phyloP scores from a whole-genome alignment of 2,888 invertebrate species.

The Sphinx pinastri region DNA sequence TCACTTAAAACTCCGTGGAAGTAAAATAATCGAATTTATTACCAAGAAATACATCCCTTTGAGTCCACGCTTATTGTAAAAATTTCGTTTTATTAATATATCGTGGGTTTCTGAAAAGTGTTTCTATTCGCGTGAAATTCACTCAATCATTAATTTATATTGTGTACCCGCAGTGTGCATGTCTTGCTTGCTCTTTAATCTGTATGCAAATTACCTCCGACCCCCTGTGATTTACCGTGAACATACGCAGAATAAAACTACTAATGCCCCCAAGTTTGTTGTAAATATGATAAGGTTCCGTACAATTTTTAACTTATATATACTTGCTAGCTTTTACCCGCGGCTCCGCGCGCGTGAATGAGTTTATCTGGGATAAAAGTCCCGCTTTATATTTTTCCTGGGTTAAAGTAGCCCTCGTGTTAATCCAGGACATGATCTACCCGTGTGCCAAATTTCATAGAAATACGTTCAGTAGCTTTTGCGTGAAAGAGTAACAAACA shows the following conservation, averaged over 20 bases:
- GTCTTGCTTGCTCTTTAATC: background rate
- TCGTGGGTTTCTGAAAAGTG: background rate
- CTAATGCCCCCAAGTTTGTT: too few species aligned
- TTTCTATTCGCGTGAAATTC: background rate
- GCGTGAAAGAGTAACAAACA: too few species aligned
- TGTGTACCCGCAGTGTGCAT: background rate
- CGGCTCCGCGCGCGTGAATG: too few species aligned
- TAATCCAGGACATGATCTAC: too few species aligned
- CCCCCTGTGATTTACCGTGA: conserved; percentile 19
- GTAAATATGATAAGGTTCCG: background rate
- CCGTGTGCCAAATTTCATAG: too few species aligned
- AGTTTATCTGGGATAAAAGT: too few species aligned
- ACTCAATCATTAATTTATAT: background rate
- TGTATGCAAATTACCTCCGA: conserved; percentile 10
- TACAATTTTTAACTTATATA: background rate
- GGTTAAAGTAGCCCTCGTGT: too few species aligned
- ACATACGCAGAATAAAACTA: conserved; percentile 8
- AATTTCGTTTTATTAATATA: background rate
- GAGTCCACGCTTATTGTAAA: background rate
- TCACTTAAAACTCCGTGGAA: background rate
- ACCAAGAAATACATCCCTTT: background rate
- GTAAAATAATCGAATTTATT: background rate
- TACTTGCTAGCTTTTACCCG: too few species aligned
- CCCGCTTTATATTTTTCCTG: too few species aligned
- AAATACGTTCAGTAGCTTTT: too few species aligned